Evolutionary conservation across 2,888 invertebrate species (phyloP).

Genomic region (Gonocerus acuteangulatus): DNA sequence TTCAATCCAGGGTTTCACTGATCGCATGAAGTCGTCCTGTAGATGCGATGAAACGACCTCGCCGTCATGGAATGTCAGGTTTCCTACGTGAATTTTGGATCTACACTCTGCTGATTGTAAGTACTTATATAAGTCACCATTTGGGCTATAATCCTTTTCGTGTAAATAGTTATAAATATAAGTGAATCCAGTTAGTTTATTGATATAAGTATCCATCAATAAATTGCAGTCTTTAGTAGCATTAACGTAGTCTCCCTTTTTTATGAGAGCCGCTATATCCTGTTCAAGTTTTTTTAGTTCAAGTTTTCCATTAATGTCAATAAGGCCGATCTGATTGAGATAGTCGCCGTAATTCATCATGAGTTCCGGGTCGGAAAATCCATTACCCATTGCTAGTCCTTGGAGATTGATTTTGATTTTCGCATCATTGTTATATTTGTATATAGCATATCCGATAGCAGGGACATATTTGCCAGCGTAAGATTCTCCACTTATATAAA

Average conservation of each 20-base stretch:
- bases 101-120: constrained; percentile 34
- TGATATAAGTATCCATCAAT: constrained; percentile 42
- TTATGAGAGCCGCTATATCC: constrained; percentile 51
- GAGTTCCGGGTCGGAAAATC: constrained; percentile 68
- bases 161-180: constrained; percentile 68
- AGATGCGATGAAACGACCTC: constrained; percentile 61
- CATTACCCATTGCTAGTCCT: constrained; percentile 72
- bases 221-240: constrained; percentile 63
- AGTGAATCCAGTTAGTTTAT: constrained; percentile 67
- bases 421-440: constrained; percentile 49
- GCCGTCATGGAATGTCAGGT: constrained; percentile 59
- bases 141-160: constrained; percentile 39
- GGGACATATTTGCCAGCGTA: constrained; percentile 79
- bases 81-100: constrained; percentile 73
- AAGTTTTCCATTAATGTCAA: constrained; percentile 53
- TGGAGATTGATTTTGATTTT: constrained; percentile 60
- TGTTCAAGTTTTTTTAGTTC: constrained; percentile 52
- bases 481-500: constrained; percentile 84
- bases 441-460: constrained; percentile 65
- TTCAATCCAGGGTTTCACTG: constrained; percentile 63
- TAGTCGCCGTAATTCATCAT: constrained; percentile 69
- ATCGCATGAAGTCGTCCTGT: constrained; percentile 70
- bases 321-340: constrained; percentile 62
- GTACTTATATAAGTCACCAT: constrained; percentile 42
- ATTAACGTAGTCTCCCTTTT: constrained; percentile 55